Conservation (phyloP, 2,113 vertebrate genomes). For the Monopterus albus region DNA sequence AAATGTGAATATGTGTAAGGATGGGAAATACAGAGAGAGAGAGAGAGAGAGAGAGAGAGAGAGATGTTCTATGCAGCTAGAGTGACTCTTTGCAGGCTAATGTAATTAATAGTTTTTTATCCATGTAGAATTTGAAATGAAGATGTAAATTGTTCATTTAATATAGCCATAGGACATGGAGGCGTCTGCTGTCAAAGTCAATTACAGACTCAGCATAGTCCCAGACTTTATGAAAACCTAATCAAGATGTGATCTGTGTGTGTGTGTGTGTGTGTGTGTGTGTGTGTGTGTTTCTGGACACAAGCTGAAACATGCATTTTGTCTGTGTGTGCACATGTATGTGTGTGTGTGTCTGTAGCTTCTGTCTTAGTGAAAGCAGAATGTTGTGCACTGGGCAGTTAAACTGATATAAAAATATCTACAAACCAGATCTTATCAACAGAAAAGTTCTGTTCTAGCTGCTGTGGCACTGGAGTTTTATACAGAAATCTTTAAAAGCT, state of each 20-base stretch:
- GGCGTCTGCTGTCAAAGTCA: conserved; percentile 84
- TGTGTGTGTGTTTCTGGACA: conserved; percentile 45
- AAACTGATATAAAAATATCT: conserved; percentile 63
- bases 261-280: conserved; percentile 46
- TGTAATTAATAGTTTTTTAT: conserved; percentile 86
- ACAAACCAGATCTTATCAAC: conserved; percentile 60
- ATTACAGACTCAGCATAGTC: conserved; percentile 83
- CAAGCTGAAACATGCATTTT: conserved; percentile 39
- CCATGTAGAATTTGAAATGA: conserved; percentile 86
- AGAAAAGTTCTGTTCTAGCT: conserved; percentile 43
- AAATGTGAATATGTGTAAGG: conserved; percentile 66
- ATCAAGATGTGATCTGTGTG: conserved; percentile 78
- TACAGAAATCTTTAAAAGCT: conserved; percentile 34
- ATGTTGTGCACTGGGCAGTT: conserved; percentile 53
- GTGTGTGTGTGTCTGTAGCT: conserved; percentile 28
- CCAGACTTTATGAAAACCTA: conserved; percentile 82
- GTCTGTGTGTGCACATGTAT: conserved; percentile 26
- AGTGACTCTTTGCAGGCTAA: conserved; percentile 80
- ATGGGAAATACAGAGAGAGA: conserved; percentile 49
- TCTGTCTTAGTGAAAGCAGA: conserved; percentile 46
- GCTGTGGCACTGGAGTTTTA: conserved; percentile 26
- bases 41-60: conserved; percentile 49
- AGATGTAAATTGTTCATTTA: conserved; percentile 86
- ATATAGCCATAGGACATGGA: conserved; percentile 85
- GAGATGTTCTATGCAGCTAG: conserved; percentile 67